Evolutionary conservation across 1,140 invertebrate species (phyloP).

Genomic region (Dreissena rostriformis): DNA sequence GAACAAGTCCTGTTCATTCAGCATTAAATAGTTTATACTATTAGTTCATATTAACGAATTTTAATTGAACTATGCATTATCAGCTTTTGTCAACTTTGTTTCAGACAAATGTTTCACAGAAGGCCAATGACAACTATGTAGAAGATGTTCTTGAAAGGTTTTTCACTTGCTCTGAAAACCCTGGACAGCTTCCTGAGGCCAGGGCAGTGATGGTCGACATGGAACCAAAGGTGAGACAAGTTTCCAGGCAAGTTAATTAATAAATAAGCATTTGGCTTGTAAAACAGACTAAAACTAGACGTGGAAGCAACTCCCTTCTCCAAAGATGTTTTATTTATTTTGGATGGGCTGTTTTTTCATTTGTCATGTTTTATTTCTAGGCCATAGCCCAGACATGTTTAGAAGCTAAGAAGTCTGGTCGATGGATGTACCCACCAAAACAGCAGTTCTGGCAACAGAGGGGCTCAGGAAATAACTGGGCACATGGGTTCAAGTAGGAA

Average conservation of each 20-base stretch:
- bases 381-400: slow-evolving; percentile 76
- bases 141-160: slow-evolving; percentile 59
- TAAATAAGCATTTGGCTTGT: too few species aligned
- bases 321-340: too few species aligned
- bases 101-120: slow-evolving; percentile 33
- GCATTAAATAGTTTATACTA: too few species aligned
- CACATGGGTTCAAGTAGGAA: slow-evolving; percentile 73
- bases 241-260: too few species aligned
- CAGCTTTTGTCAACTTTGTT: too few species aligned
- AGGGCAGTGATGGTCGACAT: slow-evolving; percentile 81
- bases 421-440: slow-evolving; percentile 79
- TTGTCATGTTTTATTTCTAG: slow-evolving; percentile 35
- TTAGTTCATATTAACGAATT: too few species aligned
- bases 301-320: too few species aligned
- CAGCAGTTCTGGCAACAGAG: slow-evolving; percentile 77
- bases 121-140: slow-evolving; percentile 57
- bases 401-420: slow-evolving; percentile 70
- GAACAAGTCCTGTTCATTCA: too few species aligned
- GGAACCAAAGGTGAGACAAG: slow-evolving; percentile 80
- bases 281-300: too few species aligned
- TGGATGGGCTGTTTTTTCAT: too few species aligned
- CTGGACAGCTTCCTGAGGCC: slow-evolving; percentile 66
- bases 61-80: too few species aligned
- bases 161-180: slow-evolving; percentile 36
- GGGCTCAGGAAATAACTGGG: slow-evolving; percentile 82